Conservation (phyloP, 2,888 invertebrate genomes). For the Drosophila melanosoma region DNA sequence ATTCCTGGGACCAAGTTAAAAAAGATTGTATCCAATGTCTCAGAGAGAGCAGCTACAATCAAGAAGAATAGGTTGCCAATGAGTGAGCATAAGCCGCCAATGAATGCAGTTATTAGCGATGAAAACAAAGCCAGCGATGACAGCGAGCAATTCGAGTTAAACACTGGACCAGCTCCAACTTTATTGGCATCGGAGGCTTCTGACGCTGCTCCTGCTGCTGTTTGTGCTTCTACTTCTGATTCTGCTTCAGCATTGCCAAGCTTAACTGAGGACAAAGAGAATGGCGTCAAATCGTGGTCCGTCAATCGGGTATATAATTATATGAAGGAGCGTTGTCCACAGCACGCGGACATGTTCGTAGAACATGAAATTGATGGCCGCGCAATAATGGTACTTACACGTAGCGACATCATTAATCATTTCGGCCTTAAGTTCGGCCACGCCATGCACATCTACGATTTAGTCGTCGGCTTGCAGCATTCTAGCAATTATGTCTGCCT, state of each 20-base stretch:
- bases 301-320: conserved; percentile 92
- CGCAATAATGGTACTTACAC: conserved; percentile 92
- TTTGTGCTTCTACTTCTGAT: no score
- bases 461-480: conserved; percentile 86
- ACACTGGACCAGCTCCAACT: background rate
- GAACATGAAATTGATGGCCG: conserved; percentile 97
- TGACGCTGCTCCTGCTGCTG: background rate
- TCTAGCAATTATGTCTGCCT: background rate
- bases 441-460: conserved; percentile 93
- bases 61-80: background rate
- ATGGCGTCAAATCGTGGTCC: background rate
- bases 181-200: background rate
- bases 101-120: background rate
- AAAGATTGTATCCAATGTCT: background rate
- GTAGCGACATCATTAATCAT: conserved; percentile 93
- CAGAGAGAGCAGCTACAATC: background rate
- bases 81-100: background rate
- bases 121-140: no score
- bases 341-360: conserved; percentile 92
- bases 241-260: rapidly evolving
- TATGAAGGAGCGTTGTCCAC: conserved; percentile 91
- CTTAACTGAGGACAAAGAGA: background rate
- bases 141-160: no score
- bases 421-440: conserved; percentile 94
- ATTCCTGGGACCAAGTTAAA: background rate